Evolutionary conservation across 2,113 vertebrate genomes (phyloP), one percentile per base, ranked within the genome.

Genomic region (Anoplopoma fimbria): DNA sequence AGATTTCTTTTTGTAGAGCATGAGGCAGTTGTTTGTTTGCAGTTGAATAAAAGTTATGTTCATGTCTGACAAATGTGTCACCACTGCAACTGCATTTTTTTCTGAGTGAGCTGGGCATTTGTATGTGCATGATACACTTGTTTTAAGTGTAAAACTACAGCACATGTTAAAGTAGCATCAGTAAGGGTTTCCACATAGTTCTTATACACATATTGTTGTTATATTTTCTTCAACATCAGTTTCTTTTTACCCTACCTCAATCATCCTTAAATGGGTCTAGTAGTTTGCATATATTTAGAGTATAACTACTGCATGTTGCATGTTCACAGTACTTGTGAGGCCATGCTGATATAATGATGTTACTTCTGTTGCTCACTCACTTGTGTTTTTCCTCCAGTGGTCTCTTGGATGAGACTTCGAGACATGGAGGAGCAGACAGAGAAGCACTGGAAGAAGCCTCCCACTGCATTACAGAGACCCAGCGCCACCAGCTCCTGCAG

Each of bases 351-450:
- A 23, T 45, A 21, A 25, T 21, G 4, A 17, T 36, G 15, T 71
- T 14, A 40, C 12, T 45, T 63, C 14, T 61, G 12, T 19, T 80
- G 38, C 9, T 69, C 14, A 75, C 84, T 89, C 57, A 94, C 95
- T 90, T 96, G 95, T 53, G 97, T 99, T 92, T 97, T 97, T n/a
- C 97, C 97, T n/a, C 98, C 98, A 0, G 98, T 96, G 78, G 93
- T 95, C 81, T 99, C 97, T 87, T 99, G 98, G 19, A 99, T 95
- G 62, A 99, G 94, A 87, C 97, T 98, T 49, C 98, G 96, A 0
- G 98, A 99, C 97, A 99, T 99, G 64, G 98, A 99, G 65, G 97
- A 94, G 80, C 97, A 97, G 79, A 99, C 96, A 19, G 97, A 95
- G 9, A 96, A 99, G 86, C 97, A 99, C 77, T 96, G 96, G 91